Evolutionary conservation across 2,113 vertebrate genomes (phyloP), one percentile per base, ranked within the genome.

Genomic region (Cavia aperea): DNA sequence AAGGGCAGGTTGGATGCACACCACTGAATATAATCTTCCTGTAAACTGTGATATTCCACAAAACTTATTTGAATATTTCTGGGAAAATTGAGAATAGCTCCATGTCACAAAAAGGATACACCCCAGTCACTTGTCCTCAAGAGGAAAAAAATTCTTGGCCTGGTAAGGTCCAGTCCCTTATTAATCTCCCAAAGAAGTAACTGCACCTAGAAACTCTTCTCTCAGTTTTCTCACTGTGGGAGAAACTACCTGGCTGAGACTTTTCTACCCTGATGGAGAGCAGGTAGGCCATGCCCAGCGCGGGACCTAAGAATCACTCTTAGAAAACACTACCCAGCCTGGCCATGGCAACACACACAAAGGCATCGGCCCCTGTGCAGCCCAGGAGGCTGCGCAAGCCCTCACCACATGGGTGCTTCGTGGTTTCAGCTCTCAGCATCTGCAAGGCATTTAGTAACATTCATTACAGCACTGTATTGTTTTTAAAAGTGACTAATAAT

Each of bases 281-380:
- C 31, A 81, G 77, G 26, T 11, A 0, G 2, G 24, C 66, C 14
- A 33, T 13, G n/a, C 2, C 33, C 36, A 62, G 81, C 23, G 4
- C 49, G 33, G 18, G 13, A 73, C 33, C 33, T 89, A 82, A 90
- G n/a, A 73, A 33, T 62, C 26, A 65, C 36, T 23, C 60, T 14
- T 19, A 33, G n/a, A 58, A 36, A 78, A 96, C 13, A 65, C 19
- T 54, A 13, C 15, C 31, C 46, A 23, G 24, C 33, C 31, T 58
- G 84, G 51, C 13, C n/a, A 31, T 97, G 98, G 98, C 97, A 93
- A 99, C 98, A 51, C 98, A 99, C 19, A 98, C 98, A 96, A 98
- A 99, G 95, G 99, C 96, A 51, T 99, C 98, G 2, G 98, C 98
- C 73, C 95, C 92, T 15, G 97, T 62, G 4, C 23, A 96, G 93